These are phyloP conservation scores for Drosophila rufa DNA, from an alignment of 1,140 invertebrate genomes.

Conservation along the genomic window DNA sequence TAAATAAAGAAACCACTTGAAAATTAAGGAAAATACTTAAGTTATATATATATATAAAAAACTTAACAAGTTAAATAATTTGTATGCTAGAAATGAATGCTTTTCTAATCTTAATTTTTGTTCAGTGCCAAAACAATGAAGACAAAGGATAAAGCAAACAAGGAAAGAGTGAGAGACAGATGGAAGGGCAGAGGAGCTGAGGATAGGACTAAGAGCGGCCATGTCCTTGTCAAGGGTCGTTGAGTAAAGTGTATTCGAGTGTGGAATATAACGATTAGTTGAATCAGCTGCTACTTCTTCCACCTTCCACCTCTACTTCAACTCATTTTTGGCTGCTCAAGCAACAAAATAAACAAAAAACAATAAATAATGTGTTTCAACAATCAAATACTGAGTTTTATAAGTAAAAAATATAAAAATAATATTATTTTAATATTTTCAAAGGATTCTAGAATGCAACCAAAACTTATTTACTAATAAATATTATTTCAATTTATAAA, in stretches of 20 bases:
- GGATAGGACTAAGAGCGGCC: constrained; percentile 27
- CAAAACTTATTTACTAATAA: too few species aligned
- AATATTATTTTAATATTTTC: too few species aligned
- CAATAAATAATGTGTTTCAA: constrained; percentile 3
- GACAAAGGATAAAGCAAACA: constrained; percentile 27
- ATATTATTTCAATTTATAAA: too few species aligned
- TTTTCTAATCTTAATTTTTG: not conserved
- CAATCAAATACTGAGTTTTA: not conserved
- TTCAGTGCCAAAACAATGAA: constrained; percentile 6
- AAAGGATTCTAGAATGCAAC: too few species aligned
- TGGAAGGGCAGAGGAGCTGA: too few species aligned
- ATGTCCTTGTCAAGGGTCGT: constrained; percentile 54
- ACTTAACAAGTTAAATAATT: too few species aligned
- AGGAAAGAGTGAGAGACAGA: not conserved
- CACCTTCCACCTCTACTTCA: not conserved
- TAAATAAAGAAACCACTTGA: too few species aligned
- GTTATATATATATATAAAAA: not conserved
- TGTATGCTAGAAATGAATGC: too few species aligned
- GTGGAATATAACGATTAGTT: constrained; percentile 62
- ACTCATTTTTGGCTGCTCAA: constrained; percentile 4
- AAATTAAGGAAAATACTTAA: not conserved
- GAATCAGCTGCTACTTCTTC: constrained; percentile 34
- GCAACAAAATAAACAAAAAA: constrained; percentile 1
- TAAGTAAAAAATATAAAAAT: too few species aligned
- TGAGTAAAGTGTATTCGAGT: constrained; percentile 61